phyloP scores from a whole-genome alignment of 2,888 invertebrate species.

The Ametastegia equiseti region DNA sequence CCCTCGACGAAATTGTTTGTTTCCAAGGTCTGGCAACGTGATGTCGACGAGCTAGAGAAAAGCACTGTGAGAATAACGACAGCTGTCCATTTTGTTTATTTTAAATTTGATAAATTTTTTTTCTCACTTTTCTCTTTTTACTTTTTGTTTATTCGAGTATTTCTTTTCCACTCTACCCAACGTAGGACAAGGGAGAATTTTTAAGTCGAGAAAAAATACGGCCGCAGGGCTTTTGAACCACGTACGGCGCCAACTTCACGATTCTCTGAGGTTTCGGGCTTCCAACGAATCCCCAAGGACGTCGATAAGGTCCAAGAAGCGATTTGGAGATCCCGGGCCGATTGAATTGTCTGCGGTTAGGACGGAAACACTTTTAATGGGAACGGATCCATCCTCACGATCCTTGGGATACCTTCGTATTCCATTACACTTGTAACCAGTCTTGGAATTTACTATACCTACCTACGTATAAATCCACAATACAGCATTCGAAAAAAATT shows the following conservation, averaged over 20 bases:
- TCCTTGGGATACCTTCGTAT: constrained; percentile 2
- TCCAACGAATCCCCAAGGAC: constrained; percentile 13
- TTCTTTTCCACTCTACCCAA: neutral
- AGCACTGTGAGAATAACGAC: constrained; percentile 30
- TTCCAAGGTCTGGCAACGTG: neutral
- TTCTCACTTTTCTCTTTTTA: neutral
- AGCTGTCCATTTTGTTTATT: constrained; percentile 8
- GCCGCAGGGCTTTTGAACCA: neutral
- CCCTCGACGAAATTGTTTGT: neutral
- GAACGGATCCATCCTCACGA: constrained; percentile 13
- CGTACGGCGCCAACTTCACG: constrained; percentile 14
- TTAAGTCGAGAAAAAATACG: neutral
- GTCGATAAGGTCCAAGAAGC: constrained; percentile 27
- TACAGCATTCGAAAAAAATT: no score
- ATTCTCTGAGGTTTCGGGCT: constrained; percentile 30
- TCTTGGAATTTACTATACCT: neutral
- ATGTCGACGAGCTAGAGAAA: neutral
- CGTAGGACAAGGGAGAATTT: neutral
- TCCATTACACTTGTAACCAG: constrained; percentile 6
- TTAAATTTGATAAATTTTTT: constrained; percentile 1
- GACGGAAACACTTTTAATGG: constrained; percentile 20
- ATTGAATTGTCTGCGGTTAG: constrained; percentile 41
- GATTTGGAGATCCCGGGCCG: constrained; percentile 27
- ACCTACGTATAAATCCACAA: neutral
- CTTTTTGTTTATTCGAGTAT: neutral